A percentile compares a stretch with the other conserved stretches of the same genome.
phyloP scores from a whole-genome alignment of 2,888 invertebrate genomes.

The Amphipoea lucens region DNA sequence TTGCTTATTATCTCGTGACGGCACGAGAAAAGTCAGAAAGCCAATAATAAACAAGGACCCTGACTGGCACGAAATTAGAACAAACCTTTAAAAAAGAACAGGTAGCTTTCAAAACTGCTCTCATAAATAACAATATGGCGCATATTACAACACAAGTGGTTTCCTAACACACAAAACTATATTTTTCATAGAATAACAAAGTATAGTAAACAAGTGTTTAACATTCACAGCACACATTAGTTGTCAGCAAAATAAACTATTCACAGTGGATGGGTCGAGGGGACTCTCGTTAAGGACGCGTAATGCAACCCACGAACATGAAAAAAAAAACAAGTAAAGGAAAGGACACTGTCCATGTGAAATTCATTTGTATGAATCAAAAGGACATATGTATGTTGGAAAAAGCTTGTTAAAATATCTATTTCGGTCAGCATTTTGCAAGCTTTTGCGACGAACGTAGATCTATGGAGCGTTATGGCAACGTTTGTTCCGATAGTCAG shows the following conservation, averaged over 20 bases:
- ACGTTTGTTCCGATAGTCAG: background rate
- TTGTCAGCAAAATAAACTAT: constrained; percentile 66
- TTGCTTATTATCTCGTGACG: background rate
- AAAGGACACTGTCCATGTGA: background rate
- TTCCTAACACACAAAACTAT: constrained; percentile 26
- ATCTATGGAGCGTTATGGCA: background rate
- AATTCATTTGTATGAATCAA: constrained; percentile 1
- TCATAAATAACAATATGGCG: constrained; percentile 13
- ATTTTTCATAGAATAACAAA: constrained; percentile 52
- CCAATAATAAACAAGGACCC: background rate
- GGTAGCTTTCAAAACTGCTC: background rate
- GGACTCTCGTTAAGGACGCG: constrained; percentile 39
- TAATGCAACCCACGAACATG: constrained; percentile 25
- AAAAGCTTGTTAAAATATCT: background rate
- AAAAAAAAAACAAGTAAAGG: background rate
- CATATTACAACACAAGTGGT: constrained; percentile 17
- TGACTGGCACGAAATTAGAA: background rate
- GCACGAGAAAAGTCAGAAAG: background rate
- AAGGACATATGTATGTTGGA: background rate
- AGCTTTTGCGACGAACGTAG: background rate
- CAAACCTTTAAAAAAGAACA: constrained; percentile 3
- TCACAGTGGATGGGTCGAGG: constrained; percentile 45
- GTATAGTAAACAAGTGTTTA: constrained; percentile 49
- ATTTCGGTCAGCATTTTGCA: background rate
- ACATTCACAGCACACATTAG: constrained; percentile 57